These are phyloP conservation scores for Staurois parvus DNA, from an alignment of 2,797 vertebrate genomes.

Conservation along the genomic window DNA sequence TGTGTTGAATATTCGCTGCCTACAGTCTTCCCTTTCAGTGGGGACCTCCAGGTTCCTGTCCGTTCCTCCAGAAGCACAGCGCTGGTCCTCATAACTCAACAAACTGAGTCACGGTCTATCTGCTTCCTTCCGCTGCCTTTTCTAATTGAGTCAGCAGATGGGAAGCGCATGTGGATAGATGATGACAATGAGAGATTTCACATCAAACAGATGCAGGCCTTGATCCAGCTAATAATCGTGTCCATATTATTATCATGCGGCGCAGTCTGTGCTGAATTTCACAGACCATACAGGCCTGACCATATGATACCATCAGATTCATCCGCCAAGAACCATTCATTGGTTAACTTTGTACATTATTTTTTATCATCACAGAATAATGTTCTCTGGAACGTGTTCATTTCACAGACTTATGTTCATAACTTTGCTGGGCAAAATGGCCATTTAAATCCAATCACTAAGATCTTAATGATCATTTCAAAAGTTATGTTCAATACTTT, in stretches of 20 bases:
- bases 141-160: constrained; percentile 32
- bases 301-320: too few relatives aligned
- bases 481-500: too few relatives aligned
- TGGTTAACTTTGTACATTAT: too few relatives aligned
- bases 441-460: too few relatives aligned
- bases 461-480: too few relatives aligned
- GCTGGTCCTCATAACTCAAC: not conserved
- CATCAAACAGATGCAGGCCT: constrained; percentile 14
- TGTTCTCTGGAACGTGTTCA: too few relatives aligned
- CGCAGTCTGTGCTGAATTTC: not conserved
- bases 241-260: not conserved
- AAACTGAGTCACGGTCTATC: not conserved
- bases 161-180: constrained; percentile 13
- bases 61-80: not conserved
- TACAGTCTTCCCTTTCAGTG: too few relatives aligned
- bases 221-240: constrained; percentile 2
- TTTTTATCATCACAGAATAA: too few relatives aligned
- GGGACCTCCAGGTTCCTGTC: not conserved
- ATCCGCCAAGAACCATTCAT: too few relatives aligned
- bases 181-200: constrained; percentile 14
- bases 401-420: too few relatives aligned
- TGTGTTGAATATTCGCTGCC: too few relatives aligned
- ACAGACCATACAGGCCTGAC: not conserved
- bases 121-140: constrained; percentile 14
- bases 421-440: too few relatives aligned